Percentiles rank a stretch among this genome's conserved stretches.
Conservation (phyloP, 2,797 vertebrate genomes). For the Bryconaethiops microstoma region DNA sequence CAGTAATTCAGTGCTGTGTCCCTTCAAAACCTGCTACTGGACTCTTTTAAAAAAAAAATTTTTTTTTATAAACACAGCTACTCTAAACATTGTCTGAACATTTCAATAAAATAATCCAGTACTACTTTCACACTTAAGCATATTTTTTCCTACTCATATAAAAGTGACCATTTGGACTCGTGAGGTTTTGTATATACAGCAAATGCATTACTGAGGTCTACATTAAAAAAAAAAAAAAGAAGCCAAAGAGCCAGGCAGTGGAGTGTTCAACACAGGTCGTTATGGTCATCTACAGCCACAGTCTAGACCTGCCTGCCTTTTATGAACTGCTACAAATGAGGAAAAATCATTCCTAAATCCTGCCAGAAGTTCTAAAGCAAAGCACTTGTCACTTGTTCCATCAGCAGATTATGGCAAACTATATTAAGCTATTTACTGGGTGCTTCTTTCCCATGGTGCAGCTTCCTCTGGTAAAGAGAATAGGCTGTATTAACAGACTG, state of each 20-base stretch:
- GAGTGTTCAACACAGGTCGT: neutral
- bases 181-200: neutral
- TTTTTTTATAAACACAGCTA: neutral
- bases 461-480: neutral
- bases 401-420: constrained; percentile 2
- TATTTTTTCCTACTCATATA: neutral
- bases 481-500: constrained; percentile 4
- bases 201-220: neutral
- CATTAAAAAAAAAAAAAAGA: neutral
- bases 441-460: neutral
- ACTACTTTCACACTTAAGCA: neutral
- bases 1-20: neutral
- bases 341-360: neutral
- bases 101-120: neutral
- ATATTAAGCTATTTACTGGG: constrained; percentile 6
- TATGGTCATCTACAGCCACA: constrained; percentile 3
- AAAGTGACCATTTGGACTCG: neutral
- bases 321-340: neutral
- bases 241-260: neutral
- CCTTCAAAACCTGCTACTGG: neutral
- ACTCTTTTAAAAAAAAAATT: too few species aligned
- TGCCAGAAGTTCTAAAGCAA: neutral
- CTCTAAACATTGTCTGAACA: neutral
- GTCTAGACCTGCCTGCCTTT: constrained; percentile 16
- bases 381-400: constrained; percentile 6